Evolutionary conservation across 2,888 invertebrate genomes (phyloP), one percentile per base, ranked within the genome.

Genomic region (Hymenopus coronatus): DNA sequence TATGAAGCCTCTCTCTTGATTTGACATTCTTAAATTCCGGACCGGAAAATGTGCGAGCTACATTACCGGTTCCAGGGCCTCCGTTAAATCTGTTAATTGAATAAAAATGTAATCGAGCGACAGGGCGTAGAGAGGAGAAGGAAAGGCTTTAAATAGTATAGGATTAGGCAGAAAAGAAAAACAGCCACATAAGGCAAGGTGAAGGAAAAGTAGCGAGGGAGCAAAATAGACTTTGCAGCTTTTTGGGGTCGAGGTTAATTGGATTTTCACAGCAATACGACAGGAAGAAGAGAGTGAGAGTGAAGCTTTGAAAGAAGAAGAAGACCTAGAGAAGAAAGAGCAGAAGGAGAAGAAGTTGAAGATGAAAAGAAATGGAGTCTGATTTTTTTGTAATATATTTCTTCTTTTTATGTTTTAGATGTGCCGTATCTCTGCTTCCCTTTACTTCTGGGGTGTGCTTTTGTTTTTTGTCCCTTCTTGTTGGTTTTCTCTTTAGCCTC

Each of bases 231-330:
- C 88, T 88, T 88, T 88, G 85, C 88, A 88, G 84, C 88, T 85
- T 85, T 85, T 88, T 81, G 84, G 88, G 82, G 89, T 85, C 88
- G 88, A 88, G 89, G 88, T 89, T 89, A 89, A 89, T 89, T 89
- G 89, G 89, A 89, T 89, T 88, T 89, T 54, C 89, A 85, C 88
- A 85, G 88, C 89, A 86, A 88, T 88, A 89, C 85, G 84, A 88
- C 85, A 88, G 88, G 85, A 84, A 87, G 70, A 82, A 82, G 27
- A 54, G 33, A 88, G 83, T n/a, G 28, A 84, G 46, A 88, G 84
- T 28, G 54, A 88, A 83, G 33, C 88, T 83, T 82, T 81, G 81
- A 70, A 40, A 46, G 82, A 33, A 85, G 82, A 33, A 85, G 88
- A 88, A 84, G 81, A 28, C 33, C 54, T 40, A 82, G 85, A 84